phyloP scores from a whole-genome alignment of 2,113 vertebrate genomes.

The Scalopus aquaticus region DNA sequence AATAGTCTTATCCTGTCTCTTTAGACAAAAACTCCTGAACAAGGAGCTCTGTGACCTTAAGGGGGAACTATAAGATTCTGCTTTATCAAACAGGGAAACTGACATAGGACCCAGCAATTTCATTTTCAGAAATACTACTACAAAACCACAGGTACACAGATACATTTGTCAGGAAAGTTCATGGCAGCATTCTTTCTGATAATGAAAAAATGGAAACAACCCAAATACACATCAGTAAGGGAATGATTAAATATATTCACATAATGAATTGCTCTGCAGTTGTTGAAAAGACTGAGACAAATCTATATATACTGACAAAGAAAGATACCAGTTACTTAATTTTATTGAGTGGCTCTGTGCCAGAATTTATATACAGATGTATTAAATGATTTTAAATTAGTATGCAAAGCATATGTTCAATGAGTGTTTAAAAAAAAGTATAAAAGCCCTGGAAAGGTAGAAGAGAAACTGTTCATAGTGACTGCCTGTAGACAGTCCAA shows the following conservation, averaged over 20 bases:
- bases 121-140: conserved; percentile 27
- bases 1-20: neutral
- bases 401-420: neutral
- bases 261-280: neutral
- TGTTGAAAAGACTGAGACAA: neutral
- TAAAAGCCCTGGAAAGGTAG: neutral
- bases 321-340: neutral
- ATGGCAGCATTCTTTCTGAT: neutral
- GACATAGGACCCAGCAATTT: neutral
- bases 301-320: neutral
- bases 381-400: neutral
- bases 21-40: neutral
- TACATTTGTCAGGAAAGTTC: neutral
- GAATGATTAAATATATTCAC: neutral
- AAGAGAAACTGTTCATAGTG: neutral
- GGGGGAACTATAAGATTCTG: neutral
- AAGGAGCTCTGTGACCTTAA: neutral
- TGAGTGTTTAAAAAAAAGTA: neutral
- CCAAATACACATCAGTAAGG: neutral
- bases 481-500: neutral
- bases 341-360: neutral
- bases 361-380: neutral
- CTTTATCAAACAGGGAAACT: neutral
- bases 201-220: neutral
- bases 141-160: neutral